Evolutionary conservation across 2,797 vertebrate genomes (phyloP).

Genomic region (Macropus fuliginosus): DNA sequence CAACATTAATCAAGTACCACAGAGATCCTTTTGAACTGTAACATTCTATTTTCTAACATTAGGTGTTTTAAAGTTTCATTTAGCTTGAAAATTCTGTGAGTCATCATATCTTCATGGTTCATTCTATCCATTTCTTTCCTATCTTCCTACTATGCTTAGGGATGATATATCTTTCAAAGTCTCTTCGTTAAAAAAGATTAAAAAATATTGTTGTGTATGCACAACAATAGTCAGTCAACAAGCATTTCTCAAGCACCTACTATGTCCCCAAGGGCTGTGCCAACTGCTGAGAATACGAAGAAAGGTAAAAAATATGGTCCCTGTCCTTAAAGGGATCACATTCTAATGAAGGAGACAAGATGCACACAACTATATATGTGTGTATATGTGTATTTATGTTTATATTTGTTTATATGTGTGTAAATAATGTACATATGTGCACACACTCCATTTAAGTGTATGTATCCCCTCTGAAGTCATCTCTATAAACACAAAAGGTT

Average conservation of each 20-base stretch:
- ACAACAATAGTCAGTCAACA: too few relatives aligned
- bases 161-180: too few relatives aligned
- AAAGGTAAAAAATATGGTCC: too few relatives aligned
- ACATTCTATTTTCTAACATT: fast-evolving
- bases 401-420: neutral
- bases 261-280: too few relatives aligned
- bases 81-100: neutral
- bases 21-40: neutral
- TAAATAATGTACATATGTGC: neutral
- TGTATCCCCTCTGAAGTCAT: neutral
- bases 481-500: neutral
- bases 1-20: neutral
- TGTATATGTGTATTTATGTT: neutral
- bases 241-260: too few relatives aligned
- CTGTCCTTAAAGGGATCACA: neutral
- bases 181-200: too few relatives aligned
- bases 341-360: neutral
- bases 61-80: neutral
- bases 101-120: neutral
- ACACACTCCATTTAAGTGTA: neutral
- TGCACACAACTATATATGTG: neutral
- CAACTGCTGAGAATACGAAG: too few relatives aligned
- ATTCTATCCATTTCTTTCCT: too few relatives aligned
- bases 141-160: too few relatives aligned
- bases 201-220: too few relatives aligned